A percentile compares a stretch with the other conserved stretches of the same genome.
Conservation (phyloP, 2,888 invertebrate species). For the Hydrotaea diabolus region DNA sequence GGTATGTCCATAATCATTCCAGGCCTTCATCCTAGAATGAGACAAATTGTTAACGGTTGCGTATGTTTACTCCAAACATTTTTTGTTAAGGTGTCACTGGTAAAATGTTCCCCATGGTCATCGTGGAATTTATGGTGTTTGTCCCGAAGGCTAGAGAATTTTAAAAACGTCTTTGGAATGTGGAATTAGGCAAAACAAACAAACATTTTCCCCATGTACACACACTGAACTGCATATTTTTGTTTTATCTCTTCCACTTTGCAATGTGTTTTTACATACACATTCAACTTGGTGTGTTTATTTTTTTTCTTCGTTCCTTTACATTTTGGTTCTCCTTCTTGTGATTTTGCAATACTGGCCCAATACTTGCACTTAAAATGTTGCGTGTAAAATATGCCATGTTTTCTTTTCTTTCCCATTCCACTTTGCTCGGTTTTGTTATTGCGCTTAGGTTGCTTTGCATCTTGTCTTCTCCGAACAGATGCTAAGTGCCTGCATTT, state of each 20-base stretch:
- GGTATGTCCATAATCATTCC: too few species aligned
- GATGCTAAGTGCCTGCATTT: constrained; percentile 43
- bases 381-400: background rate
- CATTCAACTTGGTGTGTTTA: background rate
- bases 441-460: background rate
- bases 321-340: background rate
- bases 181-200: too few species aligned
- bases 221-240: too few species aligned
- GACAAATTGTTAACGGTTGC: too few species aligned
- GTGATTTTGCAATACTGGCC: background rate
- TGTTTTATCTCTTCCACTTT: too few species aligned
- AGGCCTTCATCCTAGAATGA: too few species aligned
- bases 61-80: too few species aligned
- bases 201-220: too few species aligned
- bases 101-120: too few species aligned
- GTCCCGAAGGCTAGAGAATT: background rate
- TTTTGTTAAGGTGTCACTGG: too few species aligned
- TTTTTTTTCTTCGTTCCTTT: background rate
- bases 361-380: background rate
- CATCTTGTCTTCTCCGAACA: constrained; percentile 8
- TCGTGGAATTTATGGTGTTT: background rate
- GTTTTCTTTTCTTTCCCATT: background rate
- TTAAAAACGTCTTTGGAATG: background rate
- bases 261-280: too few species aligned
- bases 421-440: background rate